Base-by-base conservation (phyloP, 2,888 invertebrate genomes). In the Orthosia cruda region DNA sequence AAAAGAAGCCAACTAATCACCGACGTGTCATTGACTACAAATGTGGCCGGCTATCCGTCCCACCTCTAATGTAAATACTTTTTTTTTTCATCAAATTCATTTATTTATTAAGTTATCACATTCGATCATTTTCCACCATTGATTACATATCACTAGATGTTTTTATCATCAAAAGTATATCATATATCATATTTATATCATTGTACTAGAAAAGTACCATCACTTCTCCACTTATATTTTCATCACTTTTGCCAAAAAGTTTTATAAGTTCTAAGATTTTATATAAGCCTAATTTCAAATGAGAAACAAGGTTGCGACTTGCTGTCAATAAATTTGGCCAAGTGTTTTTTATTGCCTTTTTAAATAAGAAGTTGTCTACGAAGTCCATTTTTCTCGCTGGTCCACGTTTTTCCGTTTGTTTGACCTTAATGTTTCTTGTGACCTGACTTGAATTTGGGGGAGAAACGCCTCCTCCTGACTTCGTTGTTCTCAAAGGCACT, bases 401-500 rank as follows among this genome's bases (percentile, higher is more conserved):
- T 12, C 26, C 18, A 12, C 32, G 15, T 15, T 40, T 16, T 49
- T 15, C 18, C 9, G 0, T 16, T 16, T 32, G 2, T 26, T 50
- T n/a, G 1, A 5, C 3, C 12, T 84, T 67, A 81, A 23, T 81
- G 85, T 58, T 70, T 84, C 50, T 68, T 84, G 57, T 67, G 54
- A 20, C 23, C 50, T 4, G 81, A 61, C 95, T 91, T 94, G 87
- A 96, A 94, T 91, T 94, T 96, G 0, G 96, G 96, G 0, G 96
- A 96, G 73, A 94, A 96, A 16, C 96, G 91, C 68, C 96, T 88
- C 70, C 92, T 92, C 74, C 96, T 95, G 0, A 93, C 90, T 59
- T 94, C 95, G n/a, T 94, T 95, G 74, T 72, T 93, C 11, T 91
- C 92, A 3, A 91, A 84, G 9, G 88, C 71, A 54, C 86, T 87